Percentiles rank a stretch among this genome's conserved stretches.
These are phyloP conservation scores for Dipus sagitta DNA, from an alignment of 2,797 vertebrate species.

Conservation along the genomic window DNA sequence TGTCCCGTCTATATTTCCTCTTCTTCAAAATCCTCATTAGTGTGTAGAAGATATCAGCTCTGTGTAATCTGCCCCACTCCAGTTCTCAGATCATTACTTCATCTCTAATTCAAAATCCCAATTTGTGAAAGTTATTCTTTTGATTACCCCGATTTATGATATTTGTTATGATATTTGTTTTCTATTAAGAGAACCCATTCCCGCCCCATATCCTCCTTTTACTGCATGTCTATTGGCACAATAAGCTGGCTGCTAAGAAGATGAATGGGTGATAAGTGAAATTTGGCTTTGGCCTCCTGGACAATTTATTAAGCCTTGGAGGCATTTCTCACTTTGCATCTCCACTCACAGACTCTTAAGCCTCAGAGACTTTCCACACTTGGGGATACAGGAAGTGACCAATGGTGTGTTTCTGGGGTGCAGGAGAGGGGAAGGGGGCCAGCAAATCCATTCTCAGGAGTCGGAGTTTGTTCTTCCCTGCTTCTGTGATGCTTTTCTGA, in stretches of 20 bases:
- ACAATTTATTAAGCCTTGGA: neutral
- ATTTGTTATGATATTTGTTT: conserved; percentile 17
- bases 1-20: neutral
- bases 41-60: neutral
- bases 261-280: neutral
- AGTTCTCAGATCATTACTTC: conserved; percentile 33
- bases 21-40: neutral
- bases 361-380: neutral
- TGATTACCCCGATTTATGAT: neutral
- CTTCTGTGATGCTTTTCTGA: neutral
- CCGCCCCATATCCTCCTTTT: neutral
- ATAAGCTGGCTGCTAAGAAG: neutral
- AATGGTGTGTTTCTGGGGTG: neutral
- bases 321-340: conserved; percentile 27
- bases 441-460: neutral
- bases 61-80: neutral
- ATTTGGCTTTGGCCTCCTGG: neutral
- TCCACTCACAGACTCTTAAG: conserved; percentile 1
- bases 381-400: neutral
- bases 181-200: neutral
- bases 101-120: conserved; percentile 30
- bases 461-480: neutral
- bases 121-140: neutral
- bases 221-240: neutral
- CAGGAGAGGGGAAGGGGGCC: neutral